Base-by-base conservation (phyloP, 2,888 invertebrate species). In the Notocelia uddmanniana region DNA sequence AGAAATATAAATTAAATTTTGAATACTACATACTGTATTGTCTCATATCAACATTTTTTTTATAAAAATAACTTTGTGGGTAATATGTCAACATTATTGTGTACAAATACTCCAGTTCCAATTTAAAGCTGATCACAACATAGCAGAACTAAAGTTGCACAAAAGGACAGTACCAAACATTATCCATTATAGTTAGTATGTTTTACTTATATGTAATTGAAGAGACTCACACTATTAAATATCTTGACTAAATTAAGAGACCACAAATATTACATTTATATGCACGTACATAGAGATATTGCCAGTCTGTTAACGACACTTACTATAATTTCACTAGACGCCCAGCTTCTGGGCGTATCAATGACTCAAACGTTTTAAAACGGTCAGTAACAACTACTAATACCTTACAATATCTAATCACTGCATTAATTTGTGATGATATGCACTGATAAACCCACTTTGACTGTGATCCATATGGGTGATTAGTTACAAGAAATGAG, bases 241-340 rank as follows among this genome's bases (percentile, higher is more conserved):
- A 93, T 91, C 88, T 93, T 93, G 93, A 94, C 93, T 94, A 93
- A 91, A 85, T 90, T 90, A 92, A 88, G 93, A 94, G 93, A 94
- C 93, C 93, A 93, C 82, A 79, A 89, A 89, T 91, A 91, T 91
- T 91, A 93, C 86, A 90, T 82, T 91, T 89, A 91, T 88, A 92
- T 91, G 90, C 91, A 92, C 87, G 79, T 86, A 90, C 86, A 90
- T 91, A 92, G 91, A 93, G 90, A 93, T 92, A 93, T 93, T 91
- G 91, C 91, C 93, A 93, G 93, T 94, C 93, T 91, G 91, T 90
- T 84, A 88, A 91, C 84, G 85, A 92, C 92, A 90, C 90, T 91
- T 91, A 92, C 84, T 86, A 92, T 92, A 92, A 90, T 91, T 94
- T 92, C 89, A 91, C 91, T 92, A 92, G 88, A 82, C 81, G 76